Percentiles rank a stretch among this genome's conserved stretches.
Evolutionary conservation across 2,888 invertebrate species (phyloP).

Genomic region (Philopedon plagiatum): DNA sequence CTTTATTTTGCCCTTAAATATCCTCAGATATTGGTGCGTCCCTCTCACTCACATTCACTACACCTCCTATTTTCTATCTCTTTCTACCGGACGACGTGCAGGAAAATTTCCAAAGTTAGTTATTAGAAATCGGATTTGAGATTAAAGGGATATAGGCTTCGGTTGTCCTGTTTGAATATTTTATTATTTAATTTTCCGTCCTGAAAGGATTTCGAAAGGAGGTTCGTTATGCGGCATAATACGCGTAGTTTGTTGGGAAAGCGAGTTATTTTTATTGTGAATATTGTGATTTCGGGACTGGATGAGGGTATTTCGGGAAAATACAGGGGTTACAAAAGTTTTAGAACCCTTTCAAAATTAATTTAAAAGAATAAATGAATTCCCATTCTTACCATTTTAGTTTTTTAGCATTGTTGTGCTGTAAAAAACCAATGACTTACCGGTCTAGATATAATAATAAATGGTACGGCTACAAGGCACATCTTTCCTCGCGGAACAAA

Average conservation of each 20-base stretch:
- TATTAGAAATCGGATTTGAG: conserved; percentile 64
- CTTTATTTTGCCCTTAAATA: conserved; percentile 50
- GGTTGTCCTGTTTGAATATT: conserved; percentile 64
- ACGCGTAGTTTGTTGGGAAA: conserved; percentile 40
- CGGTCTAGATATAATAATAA: no score
- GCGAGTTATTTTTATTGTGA: conserved; percentile 10
- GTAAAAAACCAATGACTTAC: no score
- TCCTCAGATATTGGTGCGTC: conserved; percentile 32
- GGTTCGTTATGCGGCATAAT: conserved; percentile 45
- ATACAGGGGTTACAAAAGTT: no score
- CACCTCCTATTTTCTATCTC: conserved; percentile 25
- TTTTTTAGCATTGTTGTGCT: no score
- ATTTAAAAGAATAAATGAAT: no score
- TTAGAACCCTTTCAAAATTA: no score
- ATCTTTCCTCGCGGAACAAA: no score
- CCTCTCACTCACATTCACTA: conserved; percentile 48
- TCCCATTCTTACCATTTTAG: no score
- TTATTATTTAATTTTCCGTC: conserved; percentile 60
- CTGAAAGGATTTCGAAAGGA: conserved; percentile 49
- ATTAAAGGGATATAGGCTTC: conserved; percentile 64
- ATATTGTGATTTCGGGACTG: background rate
- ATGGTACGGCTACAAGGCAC: no score
- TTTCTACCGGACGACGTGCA: conserved; percentile 46
- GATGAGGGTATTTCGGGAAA: background rate
- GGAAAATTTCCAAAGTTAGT: conserved; percentile 59